phyloP scores from a whole-genome alignment of 2,888 invertebrate species.

The Thyatira batis region DNA sequence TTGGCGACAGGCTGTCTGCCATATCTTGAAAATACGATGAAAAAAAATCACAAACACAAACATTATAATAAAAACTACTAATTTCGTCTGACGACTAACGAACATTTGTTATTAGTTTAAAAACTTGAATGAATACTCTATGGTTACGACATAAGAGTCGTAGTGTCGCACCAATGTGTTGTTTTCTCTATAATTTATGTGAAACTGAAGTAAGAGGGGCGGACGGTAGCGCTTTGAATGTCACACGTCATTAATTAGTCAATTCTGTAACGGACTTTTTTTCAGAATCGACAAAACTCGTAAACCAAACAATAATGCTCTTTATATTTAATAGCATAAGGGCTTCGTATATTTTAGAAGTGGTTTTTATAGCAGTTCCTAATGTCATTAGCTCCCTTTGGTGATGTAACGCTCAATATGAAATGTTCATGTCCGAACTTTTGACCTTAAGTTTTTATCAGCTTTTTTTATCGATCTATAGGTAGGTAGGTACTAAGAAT shows the following conservation, averaged over 20 bases:
- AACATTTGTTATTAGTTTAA: constrained; percentile 1
- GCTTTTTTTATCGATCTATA: too few species aligned
- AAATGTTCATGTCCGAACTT: background rate
- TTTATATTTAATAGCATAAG: background rate
- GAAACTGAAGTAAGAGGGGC: constrained; percentile 43
- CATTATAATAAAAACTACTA: constrained; percentile 26
- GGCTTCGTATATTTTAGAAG: background rate
- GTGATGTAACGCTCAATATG: background rate
- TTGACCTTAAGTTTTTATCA: background rate
- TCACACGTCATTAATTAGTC: constrained; percentile 64
- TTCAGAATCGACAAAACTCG: constrained; percentile 6
- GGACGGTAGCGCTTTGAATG: constrained; percentile 63
- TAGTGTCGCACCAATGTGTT: constrained; percentile 17
- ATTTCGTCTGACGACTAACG: constrained; percentile 33
- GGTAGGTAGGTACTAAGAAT: too few species aligned
- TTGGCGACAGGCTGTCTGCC: constrained; percentile 66
- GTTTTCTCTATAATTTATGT: constrained; percentile 52
- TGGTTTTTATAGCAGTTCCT: background rate
- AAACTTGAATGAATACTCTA: constrained; percentile 22
- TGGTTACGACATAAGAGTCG: constrained; percentile 11
- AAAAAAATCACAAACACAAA: constrained; percentile 26
- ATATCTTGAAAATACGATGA: constrained; percentile 15
- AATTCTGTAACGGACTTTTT: constrained; percentile 29
- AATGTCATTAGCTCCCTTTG: background rate
- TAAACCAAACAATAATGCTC: background rate